phyloP scores from a whole-genome alignment of 2,113 vertebrate species.

The Bombycilla garrulus region DNA sequence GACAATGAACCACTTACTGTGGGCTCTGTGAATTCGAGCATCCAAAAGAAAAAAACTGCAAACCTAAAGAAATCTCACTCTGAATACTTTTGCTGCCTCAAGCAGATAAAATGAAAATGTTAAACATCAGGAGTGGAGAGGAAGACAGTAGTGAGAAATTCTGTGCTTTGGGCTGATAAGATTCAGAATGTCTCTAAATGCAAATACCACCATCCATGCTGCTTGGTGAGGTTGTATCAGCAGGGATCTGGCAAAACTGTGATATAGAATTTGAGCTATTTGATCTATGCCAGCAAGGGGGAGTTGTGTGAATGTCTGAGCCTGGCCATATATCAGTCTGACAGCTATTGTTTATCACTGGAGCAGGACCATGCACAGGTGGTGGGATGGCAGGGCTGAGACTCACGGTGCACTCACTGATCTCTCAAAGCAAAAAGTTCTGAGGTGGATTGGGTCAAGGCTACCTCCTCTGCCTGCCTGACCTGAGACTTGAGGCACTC shows the following conservation, averaged over 20 bases:
- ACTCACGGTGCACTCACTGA: fast-evolving
- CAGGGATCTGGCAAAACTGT: neutral
- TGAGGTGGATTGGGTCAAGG: neutral
- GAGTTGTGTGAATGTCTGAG: neutral
- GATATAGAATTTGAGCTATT: neutral
- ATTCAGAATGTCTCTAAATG: neutral
- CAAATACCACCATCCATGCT: neutral
- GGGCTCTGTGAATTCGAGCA: fast-evolving
- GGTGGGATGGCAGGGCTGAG: neutral
- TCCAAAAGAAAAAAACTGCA: neutral
- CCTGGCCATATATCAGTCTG: neutral
- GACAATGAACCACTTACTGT: neutral
- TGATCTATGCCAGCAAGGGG: neutral
- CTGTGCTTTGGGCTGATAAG: neutral
- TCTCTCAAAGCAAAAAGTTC: neutral
- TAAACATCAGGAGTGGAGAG: neutral
- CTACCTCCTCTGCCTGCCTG: neutral
- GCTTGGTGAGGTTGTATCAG: neutral
- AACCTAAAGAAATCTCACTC: neutral
- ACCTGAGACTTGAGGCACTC: neutral
- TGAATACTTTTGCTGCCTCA: neutral
- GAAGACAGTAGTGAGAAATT: neutral
- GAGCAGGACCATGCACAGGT: neutral
- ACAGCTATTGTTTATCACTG: neutral
- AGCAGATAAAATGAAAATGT: neutral